phyloP scores from a whole-genome alignment of 2,797 vertebrate genomes.

The Enteromius unitaeniatus region DNA sequence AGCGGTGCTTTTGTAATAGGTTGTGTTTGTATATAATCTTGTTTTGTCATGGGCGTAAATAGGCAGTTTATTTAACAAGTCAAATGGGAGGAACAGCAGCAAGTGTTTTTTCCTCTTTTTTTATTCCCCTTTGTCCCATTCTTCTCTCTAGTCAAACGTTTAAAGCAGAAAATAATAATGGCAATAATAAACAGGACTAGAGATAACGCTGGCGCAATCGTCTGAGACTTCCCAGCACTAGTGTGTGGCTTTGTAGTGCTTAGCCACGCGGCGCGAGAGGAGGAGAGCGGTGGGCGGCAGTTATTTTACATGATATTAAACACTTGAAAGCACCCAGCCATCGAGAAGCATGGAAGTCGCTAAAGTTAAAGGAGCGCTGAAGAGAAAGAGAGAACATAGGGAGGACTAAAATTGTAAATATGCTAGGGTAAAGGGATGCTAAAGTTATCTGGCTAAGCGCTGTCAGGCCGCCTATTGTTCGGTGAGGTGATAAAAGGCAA shows the following conservation, averaged over 20 bases:
- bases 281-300: constrained; percentile 53
- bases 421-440: constrained; percentile 64
- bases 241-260: constrained; percentile 81
- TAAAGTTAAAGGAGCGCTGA: constrained; percentile 63
- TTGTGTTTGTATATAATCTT: constrained; percentile 80
- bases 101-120: constrained; percentile 14
- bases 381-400: constrained; percentile 53
- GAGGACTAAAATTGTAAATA: constrained; percentile 82
- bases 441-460: constrained; percentile 78
- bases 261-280: constrained; percentile 69
- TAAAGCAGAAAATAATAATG: constrained; percentile 72
- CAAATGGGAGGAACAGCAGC: constrained; percentile 72
- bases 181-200: constrained; percentile 78
- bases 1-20: constrained; percentile 55
- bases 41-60: constrained; percentile 74
- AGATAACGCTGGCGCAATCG: constrained; percentile 74
- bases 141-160: constrained; percentile 51
- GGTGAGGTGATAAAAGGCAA: constrained; percentile 83
- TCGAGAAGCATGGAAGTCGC: constrained; percentile 74
- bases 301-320: constrained; percentile 86
- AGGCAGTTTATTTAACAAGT: constrained; percentile 82
- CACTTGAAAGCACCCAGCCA: constrained; percentile 81
- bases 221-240: constrained; percentile 68
- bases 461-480: constrained; percentile 84
- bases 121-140: constrained; percentile 18